Evolutionary conservation across 2,113 vertebrate genomes (phyloP), one percentile per base, ranked within the genome.

Genomic region (Poecile atricapillus): DNA sequence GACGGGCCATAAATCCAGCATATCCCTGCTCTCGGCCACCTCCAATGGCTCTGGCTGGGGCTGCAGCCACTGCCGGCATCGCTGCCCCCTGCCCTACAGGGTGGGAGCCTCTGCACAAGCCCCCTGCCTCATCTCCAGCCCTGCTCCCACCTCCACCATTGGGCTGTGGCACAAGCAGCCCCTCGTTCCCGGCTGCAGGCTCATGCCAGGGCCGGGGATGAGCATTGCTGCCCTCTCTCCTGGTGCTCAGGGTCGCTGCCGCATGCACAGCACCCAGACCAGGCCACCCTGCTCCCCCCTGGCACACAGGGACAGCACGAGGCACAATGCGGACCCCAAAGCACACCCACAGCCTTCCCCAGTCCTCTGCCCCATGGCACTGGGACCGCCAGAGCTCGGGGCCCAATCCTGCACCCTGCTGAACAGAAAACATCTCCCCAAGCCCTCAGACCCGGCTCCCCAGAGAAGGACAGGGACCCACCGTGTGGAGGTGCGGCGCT

Each of bases 351-450:
- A 27, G 47, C 70, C 11, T n/a, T n/a, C 49, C 76, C 58, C 31
- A 8, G 39, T 2, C n/a, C 56, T 37, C 27, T 15, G 41, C 65
- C 65, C 76, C 33, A 14, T 0, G 1, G 50, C 56, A 3, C 10
- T 0, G 5, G n/a, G 25, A 47, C 53, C 37, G 3, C 49, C 39
- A 12, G 16, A 22, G 19, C 7, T 0, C 5, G 14, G n/a, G 4
- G 8, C 30, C 58, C 39, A 15, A 11, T 33, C 55, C 63, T 35
- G 56, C 47, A 16, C 52, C 1, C 0, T 12, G 35, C 46, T 2
- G 5, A 27, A 58, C 59, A 7, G 30, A 39, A 35, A 27, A 41
- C 25, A 44, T 9, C 25, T 41, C 35, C 58, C 55, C 58, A 11
- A 5, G 11, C 11, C 46, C 35, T 1, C 50, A 7, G 43, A 4